These are phyloP conservation scores for Collichthys lucidus DNA, from an alignment of 2,113 vertebrate genomes.

Conservation along the genomic window DNA sequence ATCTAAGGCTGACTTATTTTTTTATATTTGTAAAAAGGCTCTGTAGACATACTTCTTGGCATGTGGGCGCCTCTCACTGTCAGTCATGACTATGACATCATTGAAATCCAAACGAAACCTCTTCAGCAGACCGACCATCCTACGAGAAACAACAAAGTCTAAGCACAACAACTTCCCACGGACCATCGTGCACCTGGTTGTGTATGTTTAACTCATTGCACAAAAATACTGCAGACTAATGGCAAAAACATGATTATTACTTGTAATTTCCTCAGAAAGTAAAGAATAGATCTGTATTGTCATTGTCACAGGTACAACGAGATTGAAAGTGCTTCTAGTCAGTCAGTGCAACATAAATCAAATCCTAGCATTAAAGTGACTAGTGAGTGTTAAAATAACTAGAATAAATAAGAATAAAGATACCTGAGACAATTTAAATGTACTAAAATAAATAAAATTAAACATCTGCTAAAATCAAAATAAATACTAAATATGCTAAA, in stretches of 20 bases:
- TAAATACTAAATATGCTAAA: no score
- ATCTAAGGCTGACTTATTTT: background rate
- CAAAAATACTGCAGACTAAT: background rate
- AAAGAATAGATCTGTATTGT: no score
- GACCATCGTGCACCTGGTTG: background rate
- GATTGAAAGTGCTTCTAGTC: no score
- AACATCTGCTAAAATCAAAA: no score
- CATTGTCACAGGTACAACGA: no score
- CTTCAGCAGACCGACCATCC: conserved; percentile 80
- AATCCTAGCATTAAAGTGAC: no score
- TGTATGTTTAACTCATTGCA: no score
- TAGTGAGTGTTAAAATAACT: no score
- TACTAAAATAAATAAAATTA: no score
- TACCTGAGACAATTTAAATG: no score
- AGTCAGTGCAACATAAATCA: no score
- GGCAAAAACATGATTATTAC: background rate
- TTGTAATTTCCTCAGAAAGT: background rate
- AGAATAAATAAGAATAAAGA: no score
- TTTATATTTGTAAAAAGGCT: background rate
- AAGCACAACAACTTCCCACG: background rate
- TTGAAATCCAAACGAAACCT: conserved; percentile 82
- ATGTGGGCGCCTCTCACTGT: conserved; percentile 77
- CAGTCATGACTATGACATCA: conserved; percentile 84
- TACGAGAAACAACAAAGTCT: conserved; percentile 43
- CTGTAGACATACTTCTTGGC: conserved; percentile 73